Evolutionary conservation across 2,113 vertebrate species (phyloP), one percentile per base, ranked within the genome.

Genomic region (Rhinopomastus cyanomelas): DNA sequence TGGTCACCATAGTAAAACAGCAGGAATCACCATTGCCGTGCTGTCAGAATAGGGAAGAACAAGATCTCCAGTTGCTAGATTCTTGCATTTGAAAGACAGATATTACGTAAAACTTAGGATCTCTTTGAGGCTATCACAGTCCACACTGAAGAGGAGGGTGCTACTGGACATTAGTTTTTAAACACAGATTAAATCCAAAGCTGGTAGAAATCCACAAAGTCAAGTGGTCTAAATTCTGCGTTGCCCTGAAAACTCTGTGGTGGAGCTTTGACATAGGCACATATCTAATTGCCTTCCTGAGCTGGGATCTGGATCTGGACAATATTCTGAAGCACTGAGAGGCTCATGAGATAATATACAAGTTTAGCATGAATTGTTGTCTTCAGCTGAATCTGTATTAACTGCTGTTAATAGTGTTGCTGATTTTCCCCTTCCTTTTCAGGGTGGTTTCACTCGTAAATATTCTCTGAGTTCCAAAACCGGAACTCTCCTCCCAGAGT

Each of bases 401-500:
- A 5, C 18, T 68, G 13, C 60, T 89, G 87, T n/a, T n/a, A n/a
- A n/a, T 15, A 77, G 36, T 85, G 39, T 53, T 92, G 46, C 26
- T 94, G 46, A 88, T 64, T 84, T 75, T 91, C 49, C 59, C 37
- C 55, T 76, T 91, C 14, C 49, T 11, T 97, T 94, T 81, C 95
- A 99, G 99, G 99, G 99, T 85, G 99, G 99, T 56, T 99, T 99
- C 95, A 99, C 99, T 89, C 98, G 99, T 80, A 99, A 99, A 97
- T 99, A 99, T 88, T 99, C 99, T 21, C 96, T 99, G 87, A 99
- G 98, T 95, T 99, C 99, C 67, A 99, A 99, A 98, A 99, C 99
- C 11, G 99, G 99, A 96, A 99, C 99, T 5, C 95, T 99, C 53
- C 98, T 99, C 36, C 99, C 99, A 66, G 99, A 99, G 88, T 99